phyloP scores from a whole-genome alignment of 2,797 vertebrate species.

The Parauchenoglanis ngamensis region DNA sequence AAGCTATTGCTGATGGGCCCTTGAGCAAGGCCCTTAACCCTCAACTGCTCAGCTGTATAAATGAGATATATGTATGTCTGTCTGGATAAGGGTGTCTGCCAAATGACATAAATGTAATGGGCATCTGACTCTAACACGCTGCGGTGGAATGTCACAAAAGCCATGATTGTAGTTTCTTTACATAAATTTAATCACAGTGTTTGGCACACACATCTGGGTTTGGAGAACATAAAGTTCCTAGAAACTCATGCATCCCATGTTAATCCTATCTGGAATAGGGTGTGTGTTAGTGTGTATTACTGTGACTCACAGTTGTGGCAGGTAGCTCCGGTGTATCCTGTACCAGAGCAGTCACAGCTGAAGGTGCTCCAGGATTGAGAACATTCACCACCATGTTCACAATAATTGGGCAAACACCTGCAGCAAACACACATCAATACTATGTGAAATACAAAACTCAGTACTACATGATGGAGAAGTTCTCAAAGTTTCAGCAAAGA shows the following conservation, averaged over 20 bases:
- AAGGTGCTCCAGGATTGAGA: conserved; percentile 87
- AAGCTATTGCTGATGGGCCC: no score
- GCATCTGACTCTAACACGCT: no score
- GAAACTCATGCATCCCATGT: not conserved
- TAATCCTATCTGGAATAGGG: not conserved
- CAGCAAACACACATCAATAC: not conserved
- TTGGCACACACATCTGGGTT: conserved; percentile 18
- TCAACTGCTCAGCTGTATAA: no score
- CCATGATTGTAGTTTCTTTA: not conserved
- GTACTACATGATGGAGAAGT: not conserved
- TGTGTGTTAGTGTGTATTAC: not conserved
- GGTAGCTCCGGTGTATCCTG: conserved; percentile 83
- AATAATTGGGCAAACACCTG: conserved; percentile 89
- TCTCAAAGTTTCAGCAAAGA: not conserved
- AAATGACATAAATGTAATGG: no score
- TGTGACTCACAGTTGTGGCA: conserved; percentile 89
- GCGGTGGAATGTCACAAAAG: not conserved
- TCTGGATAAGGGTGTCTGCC: no score
- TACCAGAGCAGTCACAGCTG: conserved; percentile 84
- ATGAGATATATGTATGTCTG: no score
- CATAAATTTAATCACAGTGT: not conserved
- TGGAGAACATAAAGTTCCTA: not conserved
- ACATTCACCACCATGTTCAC: conserved; percentile 87
- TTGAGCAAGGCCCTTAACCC: no score
- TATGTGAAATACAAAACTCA: not conserved